These are phyloP conservation scores for Actinernus sp. DNA, from an alignment of 92 coral and sea anemone species.

Conservation along the genomic window DNA sequence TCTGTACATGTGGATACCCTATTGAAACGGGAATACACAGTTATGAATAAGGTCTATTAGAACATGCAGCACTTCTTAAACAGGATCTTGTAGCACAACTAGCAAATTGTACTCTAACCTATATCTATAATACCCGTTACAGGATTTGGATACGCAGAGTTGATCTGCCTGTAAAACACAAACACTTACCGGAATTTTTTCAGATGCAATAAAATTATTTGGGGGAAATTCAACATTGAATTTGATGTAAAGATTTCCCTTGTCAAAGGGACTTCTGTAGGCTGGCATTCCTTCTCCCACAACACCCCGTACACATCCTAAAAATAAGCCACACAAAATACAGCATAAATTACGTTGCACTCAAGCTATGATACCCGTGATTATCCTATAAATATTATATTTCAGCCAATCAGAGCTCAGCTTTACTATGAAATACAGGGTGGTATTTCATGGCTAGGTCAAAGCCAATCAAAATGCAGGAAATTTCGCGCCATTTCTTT, in stretches of 20 bases:
- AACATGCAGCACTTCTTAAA: too few species aligned
- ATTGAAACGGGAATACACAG: too few species aligned
- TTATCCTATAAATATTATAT: not conserved
- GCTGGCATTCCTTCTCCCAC: conserved; percentile 95
- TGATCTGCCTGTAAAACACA: conserved; percentile 82
- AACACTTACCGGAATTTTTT: conserved; percentile 76
- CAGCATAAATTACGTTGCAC: not conserved
- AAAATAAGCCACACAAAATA: not conserved
- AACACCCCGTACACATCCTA: conserved; percentile 93
- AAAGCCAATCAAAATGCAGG: too few species aligned
- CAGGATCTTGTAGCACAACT: too few species aligned
- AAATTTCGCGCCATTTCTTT: too few species aligned
- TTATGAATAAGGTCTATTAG: too few species aligned
- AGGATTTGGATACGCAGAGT: conserved; percentile 74
- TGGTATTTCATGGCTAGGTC: too few species aligned
- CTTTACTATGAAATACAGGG: too few species aligned
- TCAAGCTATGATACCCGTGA: not conserved
- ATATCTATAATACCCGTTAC: too few species aligned
- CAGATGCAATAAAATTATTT: conserved; percentile 78
- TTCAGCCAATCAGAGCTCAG: too few species aligned
- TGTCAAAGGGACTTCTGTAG: conserved; percentile 77
- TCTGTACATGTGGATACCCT: too few species aligned
- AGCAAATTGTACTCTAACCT: too few species aligned
- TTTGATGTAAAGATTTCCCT: conserved; percentile 86
- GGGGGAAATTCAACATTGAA: conserved; percentile 91